phyloP scores from a whole-genome alignment of 1,140 invertebrate genomes.

The Helicoverpa zea region DNA sequence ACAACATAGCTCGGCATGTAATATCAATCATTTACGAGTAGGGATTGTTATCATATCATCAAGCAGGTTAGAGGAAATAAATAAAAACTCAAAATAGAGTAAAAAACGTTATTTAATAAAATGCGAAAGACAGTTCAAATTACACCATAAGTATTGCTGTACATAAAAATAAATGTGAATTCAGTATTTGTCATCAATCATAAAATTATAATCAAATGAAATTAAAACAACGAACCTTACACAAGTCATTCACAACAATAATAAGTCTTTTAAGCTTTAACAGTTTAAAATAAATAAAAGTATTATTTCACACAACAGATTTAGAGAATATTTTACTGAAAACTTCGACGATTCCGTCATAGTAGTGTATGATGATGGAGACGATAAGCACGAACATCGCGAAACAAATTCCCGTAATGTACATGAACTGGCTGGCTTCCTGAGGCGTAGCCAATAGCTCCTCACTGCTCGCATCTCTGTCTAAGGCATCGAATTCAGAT shows the following conservation, averaged over 20 bases:
- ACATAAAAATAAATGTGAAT: slow-evolving; percentile 31
- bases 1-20: too few species aligned
- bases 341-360: slow-evolving; percentile 68
- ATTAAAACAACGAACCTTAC: slow-evolving; percentile 34
- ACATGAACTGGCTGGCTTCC: slow-evolving; percentile 87
- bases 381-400: slow-evolving; percentile 88
- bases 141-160: slow-evolving; percentile 24
- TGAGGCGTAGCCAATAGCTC: slow-evolving; percentile 83
- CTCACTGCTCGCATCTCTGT: slow-evolving; percentile 85
- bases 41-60: neutral
- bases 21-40: neutral
- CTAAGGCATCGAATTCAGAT: slow-evolving; percentile 89
- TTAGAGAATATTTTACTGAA: slow-evolving; percentile 67
- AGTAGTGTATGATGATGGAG: slow-evolving; percentile 88
- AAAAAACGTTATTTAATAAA: slow-evolving; percentile 55
- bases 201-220: slow-evolving; percentile 35
- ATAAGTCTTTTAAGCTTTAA: slow-evolving; percentile 46
- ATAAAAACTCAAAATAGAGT: slow-evolving; percentile 7
- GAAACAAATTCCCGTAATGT: slow-evolving; percentile 86
- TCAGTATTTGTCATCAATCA: slow-evolving; percentile 35
- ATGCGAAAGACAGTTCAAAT: slow-evolving; percentile 57
- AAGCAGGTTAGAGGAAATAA: neutral
- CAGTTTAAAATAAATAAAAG: slow-evolving; percentile 9
- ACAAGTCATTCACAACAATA: slow-evolving; percentile 45
- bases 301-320: slow-evolving; percentile 52